phyloP scores from a whole-genome alignment of 2,113 vertebrate genomes.

The Suncus etruscus region DNA sequence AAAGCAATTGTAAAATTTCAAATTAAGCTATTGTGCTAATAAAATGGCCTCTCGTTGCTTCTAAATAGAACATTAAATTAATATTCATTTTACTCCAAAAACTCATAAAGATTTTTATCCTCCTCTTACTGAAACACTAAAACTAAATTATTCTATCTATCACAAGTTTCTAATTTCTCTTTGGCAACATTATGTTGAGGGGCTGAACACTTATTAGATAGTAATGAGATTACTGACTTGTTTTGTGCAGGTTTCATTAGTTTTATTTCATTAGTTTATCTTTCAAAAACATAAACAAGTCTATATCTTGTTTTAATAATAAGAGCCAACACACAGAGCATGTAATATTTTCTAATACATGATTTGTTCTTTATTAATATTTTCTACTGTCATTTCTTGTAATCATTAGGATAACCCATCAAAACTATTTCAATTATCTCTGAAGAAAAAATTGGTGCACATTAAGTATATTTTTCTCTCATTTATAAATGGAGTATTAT shows the following conservation, averaged over 20 bases:
- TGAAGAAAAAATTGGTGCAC: background rate
- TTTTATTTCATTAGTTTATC: background rate
- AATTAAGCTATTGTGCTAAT: slow-evolving; percentile 56
- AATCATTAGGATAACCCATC: background rate
- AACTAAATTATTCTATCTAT: slow-evolving; percentile 39
- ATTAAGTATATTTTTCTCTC: background rate
- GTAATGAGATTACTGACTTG: background rate
- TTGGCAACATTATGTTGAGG: slow-evolving; percentile 26
- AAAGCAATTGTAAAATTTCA: slow-evolving; percentile 53
- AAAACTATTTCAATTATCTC: background rate
- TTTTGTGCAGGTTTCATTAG: background rate
- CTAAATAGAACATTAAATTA: slow-evolving; percentile 51
- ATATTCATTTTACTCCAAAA: slow-evolving; percentile 46
- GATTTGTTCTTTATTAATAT: background rate
- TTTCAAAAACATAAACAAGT: background rate
- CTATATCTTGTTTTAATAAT: background rate
- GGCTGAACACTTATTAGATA: background rate
- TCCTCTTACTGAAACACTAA: background rate
- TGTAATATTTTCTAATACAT: background rate
- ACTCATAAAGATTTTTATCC: background rate
- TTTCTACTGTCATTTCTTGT: background rate
- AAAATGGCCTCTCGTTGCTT: slow-evolving; percentile 51
- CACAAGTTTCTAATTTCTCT: background rate
- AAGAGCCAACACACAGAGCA: background rate
- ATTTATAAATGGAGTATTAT: background rate